These are phyloP conservation scores for Eledona agricola DNA, from an alignment of 2,888 invertebrate species.

Conservation along the genomic window DNA sequence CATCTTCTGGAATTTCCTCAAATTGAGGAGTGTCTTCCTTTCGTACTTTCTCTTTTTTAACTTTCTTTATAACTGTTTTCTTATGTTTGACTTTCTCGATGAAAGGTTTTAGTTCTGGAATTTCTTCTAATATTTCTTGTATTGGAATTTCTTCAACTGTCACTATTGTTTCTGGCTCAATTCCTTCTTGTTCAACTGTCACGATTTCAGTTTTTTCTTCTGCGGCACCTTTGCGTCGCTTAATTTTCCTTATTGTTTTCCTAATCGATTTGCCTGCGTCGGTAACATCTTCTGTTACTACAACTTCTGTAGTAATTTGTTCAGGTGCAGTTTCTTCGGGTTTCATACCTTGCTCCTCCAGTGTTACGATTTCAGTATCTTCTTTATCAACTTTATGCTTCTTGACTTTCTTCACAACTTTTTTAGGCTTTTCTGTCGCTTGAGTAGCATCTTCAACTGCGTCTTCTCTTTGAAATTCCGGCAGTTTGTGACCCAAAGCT, in stretches of 20 bases:
- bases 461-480: constrained; percentile 29
- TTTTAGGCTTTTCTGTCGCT: constrained; percentile 51
- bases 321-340: constrained; percentile 52
- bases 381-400: constrained; percentile 56
- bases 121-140: constrained; percentile 5
- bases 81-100: constrained; percentile 54
- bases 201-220: constrained; percentile 53
- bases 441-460: constrained; percentile 45
- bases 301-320: constrained; percentile 17
- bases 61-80: constrained; percentile 48
- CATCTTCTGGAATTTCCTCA: constrained; percentile 30
- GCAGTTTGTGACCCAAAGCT: constrained; percentile 44
- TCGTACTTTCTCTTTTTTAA: constrained; percentile 60
- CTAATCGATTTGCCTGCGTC: constrained; percentile 49
- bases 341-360: constrained; percentile 62
- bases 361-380: constrained; percentile 62
- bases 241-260: constrained; percentile 45
- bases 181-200: constrained; percentile 53
- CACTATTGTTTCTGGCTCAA: constrained; percentile 52
- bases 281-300: constrained; percentile 23
- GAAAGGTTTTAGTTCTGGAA: constrained; percentile 47
- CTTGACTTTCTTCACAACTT: constrained; percentile 46
- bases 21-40: constrained; percentile 59
- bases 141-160: constrained; percentile 42
- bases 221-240: constrained; percentile 43